Percentiles rank a stretch among this genome's conserved stretches.
These are phyloP conservation scores for Lytechinus variegatus DNA, from an alignment of 35 echinoderm and acorn worm species.

Conservation along the genomic window DNA sequence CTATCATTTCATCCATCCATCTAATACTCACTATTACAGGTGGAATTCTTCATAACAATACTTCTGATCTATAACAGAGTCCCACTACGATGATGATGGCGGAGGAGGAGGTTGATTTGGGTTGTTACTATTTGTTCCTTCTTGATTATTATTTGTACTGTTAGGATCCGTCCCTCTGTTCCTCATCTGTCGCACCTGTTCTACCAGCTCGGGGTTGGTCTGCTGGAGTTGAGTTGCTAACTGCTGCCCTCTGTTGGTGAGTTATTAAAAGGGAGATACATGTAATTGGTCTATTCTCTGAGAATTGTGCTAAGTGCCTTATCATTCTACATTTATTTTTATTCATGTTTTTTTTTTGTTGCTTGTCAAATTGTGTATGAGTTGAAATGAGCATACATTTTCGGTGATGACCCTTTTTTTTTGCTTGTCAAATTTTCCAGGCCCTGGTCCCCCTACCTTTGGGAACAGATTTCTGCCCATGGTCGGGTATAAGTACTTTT, in stretches of 20 bases:
- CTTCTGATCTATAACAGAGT: background rate
- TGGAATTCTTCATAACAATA: conserved; percentile 15
- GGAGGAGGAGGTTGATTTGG: background rate
- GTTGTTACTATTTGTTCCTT: conserved; percentile 20
- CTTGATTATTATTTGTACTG: conserved; percentile 44
- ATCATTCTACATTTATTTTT: no score
- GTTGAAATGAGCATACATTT: no score
- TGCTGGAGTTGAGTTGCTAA: conserved; percentile 66
- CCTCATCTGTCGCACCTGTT: conserved; percentile 62
- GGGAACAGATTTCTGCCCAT: no score
- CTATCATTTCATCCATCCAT: background rate
- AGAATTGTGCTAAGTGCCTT: no score
- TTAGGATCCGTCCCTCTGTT: background rate
- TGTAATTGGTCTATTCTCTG: no score
- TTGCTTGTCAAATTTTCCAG: no score
- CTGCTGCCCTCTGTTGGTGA: conserved; percentile 65
- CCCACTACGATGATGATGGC: background rate
- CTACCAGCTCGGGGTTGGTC: conserved; percentile 60
- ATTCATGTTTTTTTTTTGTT: no score
- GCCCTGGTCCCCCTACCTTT: no score
- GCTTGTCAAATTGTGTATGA: no score
- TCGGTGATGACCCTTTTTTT: no score
- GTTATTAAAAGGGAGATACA: no score
- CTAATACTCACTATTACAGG: background rate
- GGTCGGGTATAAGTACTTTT: no score